Evolutionary conservation across 2,888 invertebrate genomes (phyloP).

Genomic region (Toxonevra muliebris): DNA sequence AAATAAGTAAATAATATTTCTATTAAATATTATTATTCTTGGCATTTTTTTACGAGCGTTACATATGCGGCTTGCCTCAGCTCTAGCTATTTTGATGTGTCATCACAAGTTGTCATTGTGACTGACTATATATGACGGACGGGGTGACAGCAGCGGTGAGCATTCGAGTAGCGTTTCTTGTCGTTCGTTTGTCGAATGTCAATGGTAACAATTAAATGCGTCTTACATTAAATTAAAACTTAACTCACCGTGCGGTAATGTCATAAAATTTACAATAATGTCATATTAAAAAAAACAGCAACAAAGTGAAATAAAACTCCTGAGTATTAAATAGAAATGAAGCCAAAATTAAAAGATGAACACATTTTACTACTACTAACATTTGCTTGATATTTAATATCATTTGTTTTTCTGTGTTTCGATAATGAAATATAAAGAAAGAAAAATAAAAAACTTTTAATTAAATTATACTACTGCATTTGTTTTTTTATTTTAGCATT

Average conservation of each 20-base stretch:
- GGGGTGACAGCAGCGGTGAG: background rate
- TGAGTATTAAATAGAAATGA: background rate
- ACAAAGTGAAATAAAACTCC: conserved; percentile 4
- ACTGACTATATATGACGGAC: background rate
- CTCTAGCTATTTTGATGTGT: background rate
- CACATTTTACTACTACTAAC: conserved; percentile 18
- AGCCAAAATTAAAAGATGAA: conserved; percentile 1
- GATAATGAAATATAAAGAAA: too few relatives aligned
- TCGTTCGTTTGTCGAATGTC: background rate
- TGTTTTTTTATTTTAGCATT: too few relatives aligned
- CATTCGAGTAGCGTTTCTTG: background rate
- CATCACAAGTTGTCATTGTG: background rate
- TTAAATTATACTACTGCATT: too few relatives aligned
- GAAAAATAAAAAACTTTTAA: too few relatives aligned
- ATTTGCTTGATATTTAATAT: background rate
- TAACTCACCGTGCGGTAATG: conserved; percentile 18
- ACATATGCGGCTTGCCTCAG: background rate
- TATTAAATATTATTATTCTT: too few relatives aligned
- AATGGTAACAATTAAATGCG: too few relatives aligned
- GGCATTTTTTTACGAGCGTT: conserved; percentile 6
- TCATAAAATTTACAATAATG: conserved; percentile 35
- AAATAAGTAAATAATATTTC: too few relatives aligned
- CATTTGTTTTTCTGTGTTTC: too few relatives aligned
- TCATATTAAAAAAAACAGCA: conserved; percentile 17
- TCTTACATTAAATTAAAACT: conserved; percentile 13